phyloP scores from a whole-genome alignment of 2,797 vertebrate species.

The Heliangelus exortis region DNA sequence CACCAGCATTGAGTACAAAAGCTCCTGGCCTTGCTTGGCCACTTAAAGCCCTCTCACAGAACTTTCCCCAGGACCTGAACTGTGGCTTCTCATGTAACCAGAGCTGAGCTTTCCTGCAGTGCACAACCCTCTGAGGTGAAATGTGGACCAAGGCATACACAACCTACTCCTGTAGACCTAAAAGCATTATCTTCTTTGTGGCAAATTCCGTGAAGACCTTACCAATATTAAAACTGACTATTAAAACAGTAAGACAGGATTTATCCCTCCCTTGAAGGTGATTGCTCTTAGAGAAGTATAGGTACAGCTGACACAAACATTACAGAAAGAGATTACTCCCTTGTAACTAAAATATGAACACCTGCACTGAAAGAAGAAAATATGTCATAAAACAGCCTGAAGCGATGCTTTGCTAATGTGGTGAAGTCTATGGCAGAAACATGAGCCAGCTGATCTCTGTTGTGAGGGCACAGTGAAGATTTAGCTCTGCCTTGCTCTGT shows the following conservation, averaged over 20 bases:
- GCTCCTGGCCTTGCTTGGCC: neutral
- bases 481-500: neutral
- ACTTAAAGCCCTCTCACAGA: neutral
- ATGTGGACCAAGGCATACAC: neutral
- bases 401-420: neutral
- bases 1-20: too few species aligned
- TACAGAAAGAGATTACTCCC: neutral
- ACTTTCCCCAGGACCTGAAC: neutral
- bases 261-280: neutral
- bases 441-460: neutral
- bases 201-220: neutral
- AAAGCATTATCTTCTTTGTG: neutral
- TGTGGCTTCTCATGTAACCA: accelerated
- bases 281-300: neutral
- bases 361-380: neutral
- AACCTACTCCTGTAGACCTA: neutral
- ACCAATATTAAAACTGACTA: neutral
- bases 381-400: neutral
- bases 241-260: neutral
- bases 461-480: neutral
- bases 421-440: neutral
- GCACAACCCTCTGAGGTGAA: neutral
- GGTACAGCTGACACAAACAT: neutral
- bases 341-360: neutral
- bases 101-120: neutral